phyloP scores from a whole-genome alignment of 2,888 invertebrate species.

The Diarsia rubi region DNA sequence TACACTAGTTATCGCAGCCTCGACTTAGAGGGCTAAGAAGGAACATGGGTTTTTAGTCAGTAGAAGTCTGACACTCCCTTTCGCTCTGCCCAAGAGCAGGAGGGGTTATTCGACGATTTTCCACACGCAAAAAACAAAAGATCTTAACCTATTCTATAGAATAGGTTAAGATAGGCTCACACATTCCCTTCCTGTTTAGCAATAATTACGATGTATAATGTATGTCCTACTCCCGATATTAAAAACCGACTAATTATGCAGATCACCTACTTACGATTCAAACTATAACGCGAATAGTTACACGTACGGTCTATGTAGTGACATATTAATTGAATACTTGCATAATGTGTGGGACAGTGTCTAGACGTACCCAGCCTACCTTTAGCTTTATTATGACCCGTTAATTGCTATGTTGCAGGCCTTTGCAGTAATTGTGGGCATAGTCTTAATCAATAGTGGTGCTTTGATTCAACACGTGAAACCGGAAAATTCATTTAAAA shows the following conservation, averaged over 20 bases:
- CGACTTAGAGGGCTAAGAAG: no score
- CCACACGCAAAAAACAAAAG: no score
- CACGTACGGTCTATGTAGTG: slow-evolving; percentile 42
- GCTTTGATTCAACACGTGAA: slow-evolving; percentile 2
- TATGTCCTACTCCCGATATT: slow-evolving; percentile 37
- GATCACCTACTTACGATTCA: slow-evolving; percentile 45
- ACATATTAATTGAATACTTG: slow-evolving; percentile 52
- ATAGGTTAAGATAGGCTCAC: no score
- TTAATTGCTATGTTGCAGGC: slow-evolving; percentile 33
- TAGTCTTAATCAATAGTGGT: slow-evolving; percentile 14
- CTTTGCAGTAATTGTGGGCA: slow-evolving; percentile 24
- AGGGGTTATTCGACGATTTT: no score
- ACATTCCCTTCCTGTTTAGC: slow-evolving; percentile 29
- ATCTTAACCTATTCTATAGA: slow-evolving; percentile 16
- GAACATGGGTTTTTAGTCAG: no score
- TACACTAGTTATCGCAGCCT: no score
- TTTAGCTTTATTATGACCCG: slow-evolving; percentile 38
- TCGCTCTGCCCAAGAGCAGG: no score
- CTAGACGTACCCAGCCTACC: slow-evolving; percentile 38
- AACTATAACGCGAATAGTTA: slow-evolving; percentile 38
- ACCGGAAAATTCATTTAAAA: neutral
- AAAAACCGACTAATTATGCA: slow-evolving; percentile 55
- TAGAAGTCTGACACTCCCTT: no score
- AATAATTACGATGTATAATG: slow-evolving; percentile 26
- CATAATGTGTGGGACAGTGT: slow-evolving; percentile 54